Conservation (phyloP, 1,140 invertebrate species). For the Triops cancriformis region DNA sequence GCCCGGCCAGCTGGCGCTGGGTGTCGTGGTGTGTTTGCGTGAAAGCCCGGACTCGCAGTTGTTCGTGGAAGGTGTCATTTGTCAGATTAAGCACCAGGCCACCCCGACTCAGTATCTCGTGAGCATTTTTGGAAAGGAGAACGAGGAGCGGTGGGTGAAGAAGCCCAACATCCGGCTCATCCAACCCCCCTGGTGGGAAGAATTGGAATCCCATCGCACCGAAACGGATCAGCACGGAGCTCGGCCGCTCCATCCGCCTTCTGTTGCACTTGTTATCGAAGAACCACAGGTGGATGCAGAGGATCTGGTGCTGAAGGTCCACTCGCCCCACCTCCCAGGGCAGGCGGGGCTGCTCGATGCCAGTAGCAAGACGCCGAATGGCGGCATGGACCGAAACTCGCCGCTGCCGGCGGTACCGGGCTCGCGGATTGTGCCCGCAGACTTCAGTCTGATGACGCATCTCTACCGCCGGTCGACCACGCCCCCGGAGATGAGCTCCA, state of each 20-base stretch:
- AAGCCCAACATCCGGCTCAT: conserved; percentile 81
- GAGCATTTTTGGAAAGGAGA: conserved; percentile 47
- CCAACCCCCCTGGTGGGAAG: conserved; percentile 89
- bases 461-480: conserved; percentile 23
- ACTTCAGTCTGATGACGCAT: background rate
- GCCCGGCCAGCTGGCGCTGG: conserved; percentile 58
- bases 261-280: background rate
- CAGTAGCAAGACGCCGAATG: background rate
- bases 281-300: background rate
- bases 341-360: background rate
- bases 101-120: conserved; percentile 70
- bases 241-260: background rate
- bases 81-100: conserved; percentile 57
- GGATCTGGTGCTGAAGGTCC: background rate
- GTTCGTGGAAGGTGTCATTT: conserved; percentile 76
- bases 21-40: conserved; percentile 56
- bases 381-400: background rate
- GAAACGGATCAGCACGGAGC: conserved; percentile 40
- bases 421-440: background rate
- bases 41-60: conserved; percentile 49
- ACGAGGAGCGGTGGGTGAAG: conserved; percentile 53
- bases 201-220: conserved; percentile 51
- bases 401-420: background rate
- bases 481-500: conserved; percentile 39
- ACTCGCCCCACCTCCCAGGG: background rate